Base-by-base conservation (phyloP, 2,797 vertebrate species). In the Sparidentex hasta region DNA sequence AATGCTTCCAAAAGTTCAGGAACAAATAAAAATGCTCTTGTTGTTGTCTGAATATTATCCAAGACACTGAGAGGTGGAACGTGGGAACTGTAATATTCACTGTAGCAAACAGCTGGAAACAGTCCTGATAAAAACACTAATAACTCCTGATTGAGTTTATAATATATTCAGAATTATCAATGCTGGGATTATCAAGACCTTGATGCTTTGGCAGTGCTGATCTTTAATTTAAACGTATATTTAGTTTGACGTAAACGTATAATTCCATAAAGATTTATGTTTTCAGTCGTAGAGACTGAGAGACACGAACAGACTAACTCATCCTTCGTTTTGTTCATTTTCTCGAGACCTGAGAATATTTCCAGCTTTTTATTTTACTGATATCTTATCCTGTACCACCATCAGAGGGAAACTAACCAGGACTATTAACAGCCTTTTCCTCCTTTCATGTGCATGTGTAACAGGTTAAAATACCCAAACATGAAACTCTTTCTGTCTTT, bases 381-480 rank as follows among this genome's bases (percentile, higher is more conserved):
- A 65, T 48, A 44, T 61, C 27, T 52, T 29, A 13, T 76, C 55
- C 17, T 48, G 50, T 65, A 3, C 65, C 65, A 56, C 55, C 67
- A 66, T 27, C 8, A 57, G 51, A 74, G 41, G 25, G 58, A 77
- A 85, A 59, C 47, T 48, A 80, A 78, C 21, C 41, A 11, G 27
- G 57, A 74, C 21, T 9, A 71, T 86, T 77, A 75, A 79, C 13
- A 3, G 46, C 61, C 47, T 61, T 69, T 65, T 69, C 63, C 74
- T 68, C 38, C 11, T 38, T 38, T 11, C 38, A 9, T 11, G 61
- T 33, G 52, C 20, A 57, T 52, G 41, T 73, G 55, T 47, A 70
- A 74, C 61, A 76, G 50, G 58, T 80, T 83, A 79, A 85, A 38
- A 82, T 63, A 63, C 55, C 76, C 78, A 7, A 76, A 67, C 81